Percentiles rank a stretch among this genome's conserved stretches.
Evolutionary conservation across 2,888 invertebrate species (phyloP).

Genomic region (Polyommatus icarus): DNA sequence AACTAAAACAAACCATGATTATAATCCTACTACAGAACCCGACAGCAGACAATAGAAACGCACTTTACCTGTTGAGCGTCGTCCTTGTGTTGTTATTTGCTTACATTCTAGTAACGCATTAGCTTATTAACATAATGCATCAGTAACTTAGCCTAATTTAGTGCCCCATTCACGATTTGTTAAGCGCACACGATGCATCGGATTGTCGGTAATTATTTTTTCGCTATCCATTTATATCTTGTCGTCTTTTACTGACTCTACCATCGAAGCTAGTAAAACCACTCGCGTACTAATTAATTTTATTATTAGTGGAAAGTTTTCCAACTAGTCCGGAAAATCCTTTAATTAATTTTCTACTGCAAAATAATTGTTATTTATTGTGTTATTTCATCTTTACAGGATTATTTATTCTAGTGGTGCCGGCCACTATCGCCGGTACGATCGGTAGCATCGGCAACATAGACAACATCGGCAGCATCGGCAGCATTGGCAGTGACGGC

Average conservation of each 20-base stretch:
- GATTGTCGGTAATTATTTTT: slow-evolving; percentile 6
- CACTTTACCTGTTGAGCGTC: neutral
- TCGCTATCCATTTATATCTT: neutral
- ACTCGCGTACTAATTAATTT: neutral
- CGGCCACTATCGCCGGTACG: neutral
- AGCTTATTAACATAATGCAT: slow-evolving; percentile 15
- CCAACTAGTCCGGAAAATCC: neutral
- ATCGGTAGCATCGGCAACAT: neutral
- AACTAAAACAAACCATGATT: neutral
- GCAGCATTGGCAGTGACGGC: neutral
- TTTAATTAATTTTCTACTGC: slow-evolving; percentile 2
- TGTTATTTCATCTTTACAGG: neutral
- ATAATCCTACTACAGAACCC: neutral
- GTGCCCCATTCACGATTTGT: neutral
- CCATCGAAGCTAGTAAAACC: neutral
- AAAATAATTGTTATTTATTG: neutral
- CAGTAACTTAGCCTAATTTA: slow-evolving; percentile 10
- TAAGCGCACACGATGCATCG: slow-evolving; percentile 14
- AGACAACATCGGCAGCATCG: neutral
- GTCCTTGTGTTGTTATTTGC: slow-evolving; percentile 2
- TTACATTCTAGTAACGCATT: slow-evolving; percentile 22
- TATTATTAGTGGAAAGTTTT: slow-evolving; percentile 1
- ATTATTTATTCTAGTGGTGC: neutral
- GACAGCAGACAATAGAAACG: neutral
- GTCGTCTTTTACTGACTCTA: neutral